phyloP scores from a whole-genome alignment of 2,888 invertebrate genomes.

The Saturnia japonica region DNA sequence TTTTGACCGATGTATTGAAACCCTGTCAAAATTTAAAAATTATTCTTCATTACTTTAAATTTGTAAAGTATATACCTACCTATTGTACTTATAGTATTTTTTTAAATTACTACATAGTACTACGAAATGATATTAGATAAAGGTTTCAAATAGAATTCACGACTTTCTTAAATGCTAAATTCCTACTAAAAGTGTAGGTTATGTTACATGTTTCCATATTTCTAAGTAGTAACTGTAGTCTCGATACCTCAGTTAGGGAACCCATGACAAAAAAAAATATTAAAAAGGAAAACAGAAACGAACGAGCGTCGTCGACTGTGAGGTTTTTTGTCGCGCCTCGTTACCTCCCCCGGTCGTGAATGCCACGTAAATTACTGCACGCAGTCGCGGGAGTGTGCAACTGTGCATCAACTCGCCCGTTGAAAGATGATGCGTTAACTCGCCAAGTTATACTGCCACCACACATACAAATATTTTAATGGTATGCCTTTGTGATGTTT shows the following conservation, averaged over 20 bases:
- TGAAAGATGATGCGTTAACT: conserved; percentile 26
- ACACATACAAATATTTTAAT: conserved; percentile 16
- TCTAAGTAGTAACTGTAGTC: background rate
- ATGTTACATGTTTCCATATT: background rate
- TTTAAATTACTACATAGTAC: too few relatives aligned
- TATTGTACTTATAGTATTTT: too few relatives aligned
- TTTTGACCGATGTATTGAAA: too few relatives aligned
- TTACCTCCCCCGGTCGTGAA: conserved; percentile 48
- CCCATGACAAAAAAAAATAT: conserved; percentile 29
- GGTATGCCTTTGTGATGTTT: background rate
- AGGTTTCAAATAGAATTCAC: too few relatives aligned
- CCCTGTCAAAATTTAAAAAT: too few relatives aligned
- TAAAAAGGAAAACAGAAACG: conserved; percentile 45
- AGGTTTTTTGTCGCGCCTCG: conserved; percentile 63
- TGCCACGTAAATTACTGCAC: conserved; percentile 52
- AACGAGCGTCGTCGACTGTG: conserved; percentile 48
- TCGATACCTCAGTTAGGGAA: background rate
- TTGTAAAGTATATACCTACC: too few relatives aligned
- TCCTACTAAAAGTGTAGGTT: background rate
- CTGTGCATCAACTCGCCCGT: conserved; percentile 21
- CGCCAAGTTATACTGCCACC: conserved; percentile 20
- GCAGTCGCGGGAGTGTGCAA: conserved; percentile 21
- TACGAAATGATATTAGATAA: too few relatives aligned
- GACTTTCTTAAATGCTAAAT: background rate
- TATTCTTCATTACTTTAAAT: too few relatives aligned